phyloP scores from a whole-genome alignment of 2,797 vertebrate genomes.

The Girardinus metallicus region DNA sequence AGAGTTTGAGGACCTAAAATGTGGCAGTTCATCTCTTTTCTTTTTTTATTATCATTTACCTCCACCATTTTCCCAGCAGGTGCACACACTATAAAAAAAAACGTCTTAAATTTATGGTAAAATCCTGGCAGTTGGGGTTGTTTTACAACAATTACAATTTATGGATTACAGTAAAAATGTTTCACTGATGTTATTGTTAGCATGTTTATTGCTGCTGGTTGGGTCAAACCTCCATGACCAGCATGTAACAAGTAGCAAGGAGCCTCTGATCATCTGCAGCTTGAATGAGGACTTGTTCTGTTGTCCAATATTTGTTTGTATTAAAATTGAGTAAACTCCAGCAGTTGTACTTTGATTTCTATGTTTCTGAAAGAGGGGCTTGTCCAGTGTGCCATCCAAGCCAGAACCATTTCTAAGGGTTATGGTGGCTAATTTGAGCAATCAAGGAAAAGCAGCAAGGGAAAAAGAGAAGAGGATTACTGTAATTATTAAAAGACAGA shows the following conservation, averaged over 20 bases:
- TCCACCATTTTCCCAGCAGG: background rate
- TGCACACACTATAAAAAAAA: background rate
- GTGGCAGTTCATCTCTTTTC: too few species aligned
- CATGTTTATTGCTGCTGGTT: background rate
- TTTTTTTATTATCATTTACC: background rate
- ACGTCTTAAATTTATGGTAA: too few species aligned
- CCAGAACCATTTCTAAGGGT: background rate
- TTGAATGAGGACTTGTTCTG: background rate
- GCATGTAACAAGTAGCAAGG: background rate
- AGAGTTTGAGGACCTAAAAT: too few species aligned
- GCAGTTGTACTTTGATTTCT: background rate
- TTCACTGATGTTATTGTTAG: background rate
- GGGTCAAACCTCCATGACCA: background rate
- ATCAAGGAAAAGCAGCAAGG: background rate
- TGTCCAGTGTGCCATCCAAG: background rate
- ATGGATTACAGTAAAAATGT: background rate
- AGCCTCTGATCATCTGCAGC: background rate
- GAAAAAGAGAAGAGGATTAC: background rate
- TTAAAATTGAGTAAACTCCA: background rate
- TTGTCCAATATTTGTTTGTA: background rate
- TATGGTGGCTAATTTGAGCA: background rate
- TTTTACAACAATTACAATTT: too few species aligned
- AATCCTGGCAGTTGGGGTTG: too few species aligned
- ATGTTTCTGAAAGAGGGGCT: background rate
- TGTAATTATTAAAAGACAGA: background rate